Evolutionary conservation across 2,888 invertebrate species (phyloP).

Genomic region (Baronia brevicornis): DNA sequence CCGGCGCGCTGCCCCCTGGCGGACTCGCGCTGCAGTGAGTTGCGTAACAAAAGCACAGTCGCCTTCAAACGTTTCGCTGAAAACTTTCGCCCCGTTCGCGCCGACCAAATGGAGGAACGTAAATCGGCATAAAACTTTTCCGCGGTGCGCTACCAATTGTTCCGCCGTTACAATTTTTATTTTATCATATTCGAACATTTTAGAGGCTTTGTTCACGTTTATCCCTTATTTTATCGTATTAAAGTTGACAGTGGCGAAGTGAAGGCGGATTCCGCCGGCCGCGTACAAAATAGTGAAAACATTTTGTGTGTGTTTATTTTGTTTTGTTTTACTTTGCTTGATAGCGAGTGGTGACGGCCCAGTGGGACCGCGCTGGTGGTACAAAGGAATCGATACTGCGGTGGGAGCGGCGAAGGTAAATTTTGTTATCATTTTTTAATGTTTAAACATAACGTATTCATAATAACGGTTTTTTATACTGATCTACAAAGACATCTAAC

Average conservation of each 20-base stretch:
- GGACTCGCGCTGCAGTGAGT: constrained; percentile 66
- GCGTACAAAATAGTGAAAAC: constrained; percentile 47
- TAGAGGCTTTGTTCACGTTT: constrained; percentile 21
- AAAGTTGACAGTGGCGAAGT: constrained; percentile 51
- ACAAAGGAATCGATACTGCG: constrained; percentile 66
- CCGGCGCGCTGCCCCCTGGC: constrained; percentile 69
- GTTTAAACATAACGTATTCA: constrained; percentile 6
- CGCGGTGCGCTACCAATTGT: constrained; percentile 43
- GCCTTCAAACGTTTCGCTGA: constrained; percentile 58
- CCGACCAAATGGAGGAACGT: constrained; percentile 53
- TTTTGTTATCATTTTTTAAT: constrained; percentile 29
- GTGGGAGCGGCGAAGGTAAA: constrained; percentile 68
- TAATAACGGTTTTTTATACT: too few species aligned
- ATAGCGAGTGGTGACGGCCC: constrained; percentile 46
- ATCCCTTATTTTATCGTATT: constrained; percentile 38
- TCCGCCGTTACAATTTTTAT: constrained; percentile 23
- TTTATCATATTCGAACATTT: constrained; percentile 23
- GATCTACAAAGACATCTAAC: too few species aligned
- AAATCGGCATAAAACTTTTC: constrained; percentile 63
- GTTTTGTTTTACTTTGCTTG: constrained; percentile 63
- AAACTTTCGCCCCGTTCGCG: constrained; percentile 63
- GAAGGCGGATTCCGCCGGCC: constrained; percentile 52
- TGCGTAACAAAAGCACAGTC: constrained; percentile 73
- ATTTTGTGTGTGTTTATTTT: constrained; percentile 54
- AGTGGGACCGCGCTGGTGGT: constrained; percentile 59